Evolutionary conservation across 1,140 invertebrate species (phyloP).

Genomic region (Lepidurus arcticus): DNA sequence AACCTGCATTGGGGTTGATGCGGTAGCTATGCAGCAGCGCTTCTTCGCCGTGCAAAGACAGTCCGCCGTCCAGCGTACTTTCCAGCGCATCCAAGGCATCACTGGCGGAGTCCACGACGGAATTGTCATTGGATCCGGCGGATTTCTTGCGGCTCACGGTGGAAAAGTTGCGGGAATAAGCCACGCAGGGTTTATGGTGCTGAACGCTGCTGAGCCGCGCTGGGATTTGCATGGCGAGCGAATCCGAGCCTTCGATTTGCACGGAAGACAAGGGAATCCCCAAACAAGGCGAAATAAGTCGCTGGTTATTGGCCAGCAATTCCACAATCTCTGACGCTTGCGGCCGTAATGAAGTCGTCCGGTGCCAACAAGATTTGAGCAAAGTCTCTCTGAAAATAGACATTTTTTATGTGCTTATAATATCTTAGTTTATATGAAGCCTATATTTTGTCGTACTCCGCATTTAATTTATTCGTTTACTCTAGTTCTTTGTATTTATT

Average conservation of each 20-base stretch:
- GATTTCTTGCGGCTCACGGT: background rate
- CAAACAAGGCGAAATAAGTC: slow-evolving; percentile 69
- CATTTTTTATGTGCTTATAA: background rate
- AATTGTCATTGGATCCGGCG: background rate
- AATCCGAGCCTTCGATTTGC: slow-evolving; percentile 56
- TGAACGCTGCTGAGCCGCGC: slow-evolving; percentile 40
- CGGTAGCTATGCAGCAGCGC: background rate
- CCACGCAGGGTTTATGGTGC: slow-evolving; percentile 28
- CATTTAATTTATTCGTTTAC: too few species aligned
- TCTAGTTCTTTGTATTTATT: background rate
- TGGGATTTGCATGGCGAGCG: slow-evolving; percentile 51
- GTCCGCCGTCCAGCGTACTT: background rate
- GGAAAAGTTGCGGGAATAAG: slow-evolving; percentile 17
- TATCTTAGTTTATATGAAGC: background rate
- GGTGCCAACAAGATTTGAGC: slow-evolving; percentile 69
- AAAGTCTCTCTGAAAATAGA: slow-evolving; percentile 55
- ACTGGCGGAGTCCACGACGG: slow-evolving; percentile 16
- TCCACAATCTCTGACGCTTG: slow-evolving; percentile 70
- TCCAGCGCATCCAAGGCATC: slow-evolving; percentile 15
- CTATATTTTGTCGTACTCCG: too few species aligned
- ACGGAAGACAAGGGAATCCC: slow-evolving; percentile 68
- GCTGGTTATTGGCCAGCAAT: slow-evolving; percentile 65
- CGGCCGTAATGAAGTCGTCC: slow-evolving; percentile 61
- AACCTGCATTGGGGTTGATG: slow-evolving; percentile 2
- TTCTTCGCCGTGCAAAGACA: background rate